Evolutionary conservation across 2,888 invertebrate species (phyloP).

Genomic region (Magallana nippona): DNA sequence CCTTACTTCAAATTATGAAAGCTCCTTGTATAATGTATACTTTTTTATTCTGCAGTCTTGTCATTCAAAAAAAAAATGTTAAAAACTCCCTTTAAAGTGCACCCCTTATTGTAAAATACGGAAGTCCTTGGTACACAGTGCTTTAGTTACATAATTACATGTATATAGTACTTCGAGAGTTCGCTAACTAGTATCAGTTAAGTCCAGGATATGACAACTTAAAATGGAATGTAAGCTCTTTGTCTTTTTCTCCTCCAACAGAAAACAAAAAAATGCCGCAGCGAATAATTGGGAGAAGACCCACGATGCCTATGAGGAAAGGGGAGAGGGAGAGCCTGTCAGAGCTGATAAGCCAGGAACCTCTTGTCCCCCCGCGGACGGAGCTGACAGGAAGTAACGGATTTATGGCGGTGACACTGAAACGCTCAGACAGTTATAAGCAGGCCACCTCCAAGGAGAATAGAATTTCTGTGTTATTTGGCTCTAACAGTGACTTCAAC

Average conservation of each 20-base stretch:
- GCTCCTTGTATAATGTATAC: too few relatives aligned
- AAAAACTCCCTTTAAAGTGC: too few relatives aligned
- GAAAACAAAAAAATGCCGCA: slow-evolving; percentile 24
- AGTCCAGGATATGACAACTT: not conserved
- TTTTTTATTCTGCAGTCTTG: too few relatives aligned
- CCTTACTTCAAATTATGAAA: too few relatives aligned
- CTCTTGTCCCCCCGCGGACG: not conserved
- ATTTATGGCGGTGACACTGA: not conserved
- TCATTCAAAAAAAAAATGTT: too few relatives aligned
- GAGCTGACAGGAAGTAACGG: not conserved
- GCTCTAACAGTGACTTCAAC: slow-evolving; percentile 35
- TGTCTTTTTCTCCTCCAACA: not conserved
- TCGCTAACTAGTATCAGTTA: too few relatives aligned
- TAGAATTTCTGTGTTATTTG: slow-evolving; percentile 33
- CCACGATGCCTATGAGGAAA: slow-evolving; percentile 30
- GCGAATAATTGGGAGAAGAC: slow-evolving; percentile 15
- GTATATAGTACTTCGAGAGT: too few relatives aligned
- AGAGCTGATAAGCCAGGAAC: slow-evolving; percentile 16
- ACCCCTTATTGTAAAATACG: too few relatives aligned
- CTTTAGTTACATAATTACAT: too few relatives aligned
- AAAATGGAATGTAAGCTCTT: too few relatives aligned
- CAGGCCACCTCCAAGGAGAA: slow-evolving; percentile 39
- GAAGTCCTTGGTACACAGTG: too few relatives aligned
- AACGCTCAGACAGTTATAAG: slow-evolving; percentile 46
- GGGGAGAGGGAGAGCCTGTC: slow-evolving; percentile 9